Conservation (phyloP, 2,797 vertebrate genomes). For the Pterois miles region DNA sequence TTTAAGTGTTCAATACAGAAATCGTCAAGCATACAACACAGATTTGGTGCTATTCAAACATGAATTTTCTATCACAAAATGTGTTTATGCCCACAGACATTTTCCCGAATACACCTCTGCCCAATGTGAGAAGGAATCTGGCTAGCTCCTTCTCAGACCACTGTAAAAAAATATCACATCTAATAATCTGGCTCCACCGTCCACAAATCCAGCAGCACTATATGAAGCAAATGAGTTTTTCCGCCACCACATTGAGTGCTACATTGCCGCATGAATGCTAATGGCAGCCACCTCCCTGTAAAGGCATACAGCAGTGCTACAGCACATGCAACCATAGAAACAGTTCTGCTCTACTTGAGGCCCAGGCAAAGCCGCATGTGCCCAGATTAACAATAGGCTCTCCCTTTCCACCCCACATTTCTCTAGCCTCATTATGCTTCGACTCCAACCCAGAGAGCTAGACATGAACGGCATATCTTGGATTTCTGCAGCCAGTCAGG, state of each 20-base stretch:
- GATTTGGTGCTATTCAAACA: conserved; percentile 23
- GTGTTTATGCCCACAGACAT: conserved; percentile 22
- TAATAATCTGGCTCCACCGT: conserved; percentile 50
- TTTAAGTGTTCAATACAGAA: conserved; percentile 14
- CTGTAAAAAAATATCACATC: conserved; percentile 29
- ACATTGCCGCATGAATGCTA: conserved; percentile 78
- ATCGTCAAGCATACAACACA: conserved; percentile 18
- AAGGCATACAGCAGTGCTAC: conserved; percentile 68
- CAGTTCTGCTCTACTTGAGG: conserved; percentile 79
- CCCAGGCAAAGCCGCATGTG: conserved; percentile 67
- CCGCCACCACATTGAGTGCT: conserved; percentile 60
- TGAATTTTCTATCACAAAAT: conserved; percentile 14
- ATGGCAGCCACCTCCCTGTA: conserved; percentile 73
- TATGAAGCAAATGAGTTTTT: conserved; percentile 71
- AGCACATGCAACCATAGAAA: conserved; percentile 83
- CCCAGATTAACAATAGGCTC: conserved; percentile 80
- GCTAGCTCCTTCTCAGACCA: conserved; percentile 17
- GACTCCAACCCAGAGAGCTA: conserved; percentile 38
- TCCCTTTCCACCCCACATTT: conserved; percentile 57
- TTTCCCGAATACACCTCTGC: conserved; percentile 7
- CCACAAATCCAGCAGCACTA: conserved; percentile 60
- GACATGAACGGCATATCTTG: conserved; percentile 12
- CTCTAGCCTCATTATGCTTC: conserved; percentile 61
- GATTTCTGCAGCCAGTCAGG: conserved; percentile 12
- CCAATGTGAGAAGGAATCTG: conserved; percentile 8